Evolutionary conservation across 2,113 vertebrate species (phyloP).

Genomic region (Catharus minimus): DNA sequence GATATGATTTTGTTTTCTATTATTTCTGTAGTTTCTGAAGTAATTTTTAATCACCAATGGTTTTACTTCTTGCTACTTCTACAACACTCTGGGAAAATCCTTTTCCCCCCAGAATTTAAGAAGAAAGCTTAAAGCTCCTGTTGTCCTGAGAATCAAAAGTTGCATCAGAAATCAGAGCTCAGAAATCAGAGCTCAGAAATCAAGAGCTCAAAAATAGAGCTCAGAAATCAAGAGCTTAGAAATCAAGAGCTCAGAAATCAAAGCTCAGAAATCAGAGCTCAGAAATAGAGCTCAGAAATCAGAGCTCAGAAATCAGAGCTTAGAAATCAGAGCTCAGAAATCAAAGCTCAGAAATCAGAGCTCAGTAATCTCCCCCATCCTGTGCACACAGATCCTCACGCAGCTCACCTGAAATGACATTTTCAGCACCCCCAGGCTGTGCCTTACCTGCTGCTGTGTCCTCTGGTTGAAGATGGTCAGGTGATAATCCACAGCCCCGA

Average conservation of each 20-base stretch:
- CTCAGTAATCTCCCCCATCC: background rate
- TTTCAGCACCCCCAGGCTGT: background rate
- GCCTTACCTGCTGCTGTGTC: constrained; percentile 67
- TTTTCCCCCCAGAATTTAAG: background rate
- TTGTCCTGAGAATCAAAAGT: background rate
- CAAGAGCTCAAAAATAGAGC: no score
- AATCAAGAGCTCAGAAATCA: no score
- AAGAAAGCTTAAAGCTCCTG: background rate
- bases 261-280: no score
- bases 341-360: background rate
- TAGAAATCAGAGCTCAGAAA: no score
- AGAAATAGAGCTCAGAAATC: no score
- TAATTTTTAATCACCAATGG: background rate
- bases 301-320: no score
- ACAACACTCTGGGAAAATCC: background rate
- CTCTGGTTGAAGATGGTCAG: constrained; percentile 46
- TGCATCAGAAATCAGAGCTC: background rate
- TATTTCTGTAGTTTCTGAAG: background rate
- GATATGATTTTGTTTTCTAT: background rate
- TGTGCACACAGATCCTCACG: background rate
- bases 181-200: background rate
- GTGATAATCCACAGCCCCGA: constrained; percentile 38
- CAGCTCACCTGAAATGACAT: background rate
- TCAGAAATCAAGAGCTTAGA: no score
- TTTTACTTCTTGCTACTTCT: background rate